Conservation (phyloP, 2,888 invertebrate species). For the Athripsodes cinereus region DNA sequence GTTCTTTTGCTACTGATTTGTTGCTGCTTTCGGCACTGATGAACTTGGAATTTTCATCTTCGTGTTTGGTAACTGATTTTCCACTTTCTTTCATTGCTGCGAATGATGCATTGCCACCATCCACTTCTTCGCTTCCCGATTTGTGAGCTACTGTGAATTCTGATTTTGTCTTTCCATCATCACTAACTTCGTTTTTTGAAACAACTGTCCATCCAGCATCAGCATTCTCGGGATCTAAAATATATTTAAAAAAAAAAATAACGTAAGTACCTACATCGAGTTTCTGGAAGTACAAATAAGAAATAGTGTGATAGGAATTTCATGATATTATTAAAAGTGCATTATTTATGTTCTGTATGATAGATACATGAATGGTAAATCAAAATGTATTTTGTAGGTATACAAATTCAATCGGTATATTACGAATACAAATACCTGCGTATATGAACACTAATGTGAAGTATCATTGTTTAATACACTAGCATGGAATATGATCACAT, state of each 20-base stretch:
- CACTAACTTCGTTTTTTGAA: slow-evolving; percentile 54
- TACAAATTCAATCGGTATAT: no score
- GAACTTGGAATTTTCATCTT: slow-evolving; percentile 42
- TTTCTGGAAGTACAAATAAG: no score
- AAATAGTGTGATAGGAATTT: no score
- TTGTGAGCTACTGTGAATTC: slow-evolving; percentile 57
- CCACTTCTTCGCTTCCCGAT: slow-evolving; percentile 57
- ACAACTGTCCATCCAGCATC: slow-evolving; percentile 64
- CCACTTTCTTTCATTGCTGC: slow-evolving; percentile 58
- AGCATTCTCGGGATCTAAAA: slow-evolving; percentile 46
- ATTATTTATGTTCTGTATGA: slow-evolving; percentile 14
- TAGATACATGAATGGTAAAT: no score
- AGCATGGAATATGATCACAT: no score
- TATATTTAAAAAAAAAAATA: no score
- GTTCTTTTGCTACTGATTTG: slow-evolving; percentile 40
- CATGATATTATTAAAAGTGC: not conserved
- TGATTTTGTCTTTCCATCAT: slow-evolving; percentile 59
- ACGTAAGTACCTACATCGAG: no score
- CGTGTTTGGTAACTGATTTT: slow-evolving; percentile 45
- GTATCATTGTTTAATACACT: not conserved
- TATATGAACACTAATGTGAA: no score
- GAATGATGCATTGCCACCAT: slow-evolving; percentile 59
- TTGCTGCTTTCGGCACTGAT: slow-evolving; percentile 40
- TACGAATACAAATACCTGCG: no score
- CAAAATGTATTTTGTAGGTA: no score